Base-by-base conservation (phyloP, 2,113 vertebrate species). In the Toxotes jaculatrix region DNA sequence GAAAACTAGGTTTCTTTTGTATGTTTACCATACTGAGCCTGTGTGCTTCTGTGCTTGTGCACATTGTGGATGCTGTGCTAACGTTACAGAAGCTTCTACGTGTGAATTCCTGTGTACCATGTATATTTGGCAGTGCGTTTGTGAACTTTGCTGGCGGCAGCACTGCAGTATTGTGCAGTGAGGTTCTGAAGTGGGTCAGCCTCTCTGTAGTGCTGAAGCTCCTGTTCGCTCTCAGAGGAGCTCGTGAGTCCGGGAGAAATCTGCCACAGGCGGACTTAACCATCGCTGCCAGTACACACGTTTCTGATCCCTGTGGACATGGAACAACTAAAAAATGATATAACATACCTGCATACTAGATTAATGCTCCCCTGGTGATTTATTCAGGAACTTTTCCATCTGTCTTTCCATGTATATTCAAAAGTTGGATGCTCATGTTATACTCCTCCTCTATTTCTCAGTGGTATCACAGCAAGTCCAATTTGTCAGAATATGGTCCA, bases 181-280 rank as follows among this genome's bases (percentile, higher is more conserved):
- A 74, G 80, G 73, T 83, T 86, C 62, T 89, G 79, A 92, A 94
- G 78, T 94, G 89, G 91, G 92, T 94, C 92, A 93, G 71, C 67
- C 70, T 55, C 72, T 83, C 69, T 72, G 40, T 31, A 56, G 68
- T 57, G 45, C 49, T 66, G 76, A 62, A 77, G 69, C 88, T 84
- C 62, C 49, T 43, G 53, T 79, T 80, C 34, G 10, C 87, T 86
- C 84, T 87, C 81, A 57, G 74, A 83, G 82, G 79, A 83, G 63
- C 42, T 0, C 32, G 49, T 53, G 74, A 61, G 62, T 69, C 70
- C 84, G 70, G 68, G 79, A 82, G 76, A 87, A 76, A 83, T 82
- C 53, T 16, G 59, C 70, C 66, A 78, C 17, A 51, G 32, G 57
- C 34, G 2, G 51, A 66, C 65, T 80, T 86, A 17, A 66, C 66